Evolutionary conservation across 2,113 vertebrate genomes (phyloP).

Genomic region (Cyanocitta stelleri): DNA sequence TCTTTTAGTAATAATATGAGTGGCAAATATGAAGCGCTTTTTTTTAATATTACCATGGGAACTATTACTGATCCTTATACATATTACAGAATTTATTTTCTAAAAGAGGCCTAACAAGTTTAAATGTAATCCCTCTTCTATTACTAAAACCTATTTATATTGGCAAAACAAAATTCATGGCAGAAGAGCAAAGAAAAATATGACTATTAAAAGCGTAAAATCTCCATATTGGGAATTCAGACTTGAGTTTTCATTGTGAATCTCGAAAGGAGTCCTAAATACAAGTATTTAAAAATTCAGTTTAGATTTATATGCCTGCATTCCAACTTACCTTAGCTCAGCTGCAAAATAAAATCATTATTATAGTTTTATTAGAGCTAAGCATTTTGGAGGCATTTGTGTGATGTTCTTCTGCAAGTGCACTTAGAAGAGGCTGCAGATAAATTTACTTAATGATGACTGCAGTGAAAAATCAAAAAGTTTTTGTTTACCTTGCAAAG

Average conservation of each 20-base stretch:
- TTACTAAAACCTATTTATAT: background rate
- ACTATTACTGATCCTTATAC: background rate
- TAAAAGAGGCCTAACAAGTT: background rate
- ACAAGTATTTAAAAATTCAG: background rate
- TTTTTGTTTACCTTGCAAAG: constrained; percentile 29
- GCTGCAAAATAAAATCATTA: background rate
- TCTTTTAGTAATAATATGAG: background rate
- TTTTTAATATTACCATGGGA: background rate
- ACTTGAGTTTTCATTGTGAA: background rate
- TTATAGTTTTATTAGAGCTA: constrained; percentile 18
- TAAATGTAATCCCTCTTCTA: background rate
- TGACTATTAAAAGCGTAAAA: background rate
- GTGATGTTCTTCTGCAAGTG: constrained; percentile 7
- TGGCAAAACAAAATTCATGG: background rate
- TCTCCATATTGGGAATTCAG: background rate
- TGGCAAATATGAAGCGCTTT: background rate
- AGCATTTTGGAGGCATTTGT: background rate
- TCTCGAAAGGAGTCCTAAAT: background rate
- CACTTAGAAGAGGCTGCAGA: background rate
- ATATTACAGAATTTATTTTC: background rate
- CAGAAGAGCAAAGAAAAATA: background rate
- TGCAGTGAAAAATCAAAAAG: constrained; percentile 9
- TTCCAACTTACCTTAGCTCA: background rate
- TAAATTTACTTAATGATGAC: constrained; percentile 40
- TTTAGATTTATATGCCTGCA: background rate